Base-by-base conservation (phyloP, 2,113 vertebrate genomes). In the Columba livia region DNA sequence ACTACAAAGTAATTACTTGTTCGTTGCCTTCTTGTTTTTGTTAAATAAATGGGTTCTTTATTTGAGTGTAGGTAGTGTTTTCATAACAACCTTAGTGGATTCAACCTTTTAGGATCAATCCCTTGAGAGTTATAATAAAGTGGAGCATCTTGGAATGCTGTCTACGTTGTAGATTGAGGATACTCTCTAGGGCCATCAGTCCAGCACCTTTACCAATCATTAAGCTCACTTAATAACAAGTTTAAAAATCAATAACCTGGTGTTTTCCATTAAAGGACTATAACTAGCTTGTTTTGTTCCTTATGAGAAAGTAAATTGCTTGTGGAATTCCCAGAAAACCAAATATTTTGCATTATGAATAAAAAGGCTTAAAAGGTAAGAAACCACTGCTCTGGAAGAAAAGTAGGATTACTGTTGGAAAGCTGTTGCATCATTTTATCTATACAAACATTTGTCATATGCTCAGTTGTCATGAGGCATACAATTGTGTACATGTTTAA, bases 231-330 rank as follows among this genome's bases (percentile, higher is more conserved):
- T 95, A 44, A 91, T 90, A 91, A 90, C 40, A 85, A 89, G 70
- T 88, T 10, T 73, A 66, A 95, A 96, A 91, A 96, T 96, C 91
- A 91, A 70, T 96, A 95, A 54, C 31, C 8, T 79, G 12, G 10
- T 15, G 5, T 70, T 65, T 89, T 90, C 67, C 50, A 66, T 83
- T 95, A 83, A 90, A 94, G 44, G 36, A 62, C 67, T 69, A 6
- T 58, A 61, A 62, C n/a, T 44, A 77, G 24, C 38, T 85, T 72
- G 53, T 32, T 93, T 92, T 61, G 57, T 62, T 77, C 34, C 77
- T 84, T 78, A 25, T 25, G 58, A 70, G 53, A 62, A 84, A 57
- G 15, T 34, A 48, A 83, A 20, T 25, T 79, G 15, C 28, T 73
- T 83, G 54, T 40, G 80, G 67, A 95, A 85, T 73, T 88, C 20